Conservation (phyloP, 2,113 vertebrate species). For the Neotoma lepida region DNA sequence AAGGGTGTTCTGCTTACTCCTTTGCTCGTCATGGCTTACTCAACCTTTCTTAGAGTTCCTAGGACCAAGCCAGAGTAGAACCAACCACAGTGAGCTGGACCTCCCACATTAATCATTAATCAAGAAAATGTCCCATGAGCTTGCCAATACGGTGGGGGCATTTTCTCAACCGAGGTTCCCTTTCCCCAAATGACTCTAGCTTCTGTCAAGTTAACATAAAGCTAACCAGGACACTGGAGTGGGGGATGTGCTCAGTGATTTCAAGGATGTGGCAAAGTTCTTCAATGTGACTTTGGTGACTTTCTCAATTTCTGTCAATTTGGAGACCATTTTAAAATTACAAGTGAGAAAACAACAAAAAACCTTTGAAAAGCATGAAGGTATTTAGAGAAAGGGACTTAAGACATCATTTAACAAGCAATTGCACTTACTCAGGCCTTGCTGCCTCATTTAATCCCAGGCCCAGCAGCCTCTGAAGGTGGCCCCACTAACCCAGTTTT, state of each 20-base stretch:
- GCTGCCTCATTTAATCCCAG: neutral
- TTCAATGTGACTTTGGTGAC: neutral
- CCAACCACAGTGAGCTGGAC: neutral
- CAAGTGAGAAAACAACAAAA: neutral
- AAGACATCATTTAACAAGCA: neutral
- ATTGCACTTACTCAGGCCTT: neutral
- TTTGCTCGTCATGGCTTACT: neutral
- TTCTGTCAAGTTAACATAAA: neutral
- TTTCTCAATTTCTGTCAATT: neutral
- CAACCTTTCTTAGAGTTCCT: neutral
- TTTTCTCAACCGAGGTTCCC: neutral
- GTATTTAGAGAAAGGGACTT: neutral
- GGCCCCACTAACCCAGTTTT: slow-evolving; percentile 18
- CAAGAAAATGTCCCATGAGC: neutral
- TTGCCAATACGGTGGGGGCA: neutral
- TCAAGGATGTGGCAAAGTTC: neutral
- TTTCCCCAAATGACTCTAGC: neutral
- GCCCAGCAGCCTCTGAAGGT: neutral
- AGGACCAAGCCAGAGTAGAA: neutral
- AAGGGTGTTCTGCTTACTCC: neutral
- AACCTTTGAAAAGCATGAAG: neutral
- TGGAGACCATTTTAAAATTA: slow-evolving; percentile 13
- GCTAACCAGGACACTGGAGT: neutral
- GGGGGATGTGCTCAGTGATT: neutral
- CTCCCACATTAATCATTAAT: neutral